Evolutionary conservation across 2,888 invertebrate species (phyloP), one percentile per base, ranked within the genome.

Genomic region (Cheilosia vulpina): DNA sequence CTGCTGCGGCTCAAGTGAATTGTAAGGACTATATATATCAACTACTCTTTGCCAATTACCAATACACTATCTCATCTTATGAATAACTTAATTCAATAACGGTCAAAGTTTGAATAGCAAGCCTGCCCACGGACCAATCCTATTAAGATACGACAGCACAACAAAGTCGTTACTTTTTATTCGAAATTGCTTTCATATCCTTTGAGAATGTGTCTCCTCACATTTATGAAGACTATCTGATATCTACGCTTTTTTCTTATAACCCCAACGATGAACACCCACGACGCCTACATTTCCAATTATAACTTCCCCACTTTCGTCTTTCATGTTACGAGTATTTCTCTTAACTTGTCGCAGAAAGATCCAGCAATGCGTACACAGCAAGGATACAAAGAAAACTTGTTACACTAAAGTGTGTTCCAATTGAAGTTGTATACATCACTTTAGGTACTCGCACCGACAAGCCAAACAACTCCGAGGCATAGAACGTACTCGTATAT

Each of bases 351-450:
- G 11, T 11, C 11, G 34, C 34, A 43, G n/a, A 24, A 9, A 21
- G 13, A 58, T n/a, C 6, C 7, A 27, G 4, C 31, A 13, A 63
- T 45, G 63, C 38, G 27, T 19, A 17, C 45, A 57, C 21, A 57
- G 45, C 55, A 55, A 15, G 41, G n/a, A 27, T 1, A 47, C 47
- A 24, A 7, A 19, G 11, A 43, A 19, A 45, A n/a, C 55, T 53
- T 55, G 45, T 45, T 63, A 34, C 63, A 24, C 31, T 45, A 45
- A 55, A 63, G 55, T 57, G 17, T 55, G 31, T 57, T 17, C 24
- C 55, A 57, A 65, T 75, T 65, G 45, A 57, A 57, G 65, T 57
- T 47, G n/a, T 21, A n/a, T 21, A 7, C 21, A 45, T 9, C n/a
- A 24, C 4, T 21, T 24, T 24, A 15, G 11, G 21, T 50, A 47